Evolutionary conservation across 2,113 vertebrate species (phyloP).

Genomic region (Elanus axillaris): DNA sequence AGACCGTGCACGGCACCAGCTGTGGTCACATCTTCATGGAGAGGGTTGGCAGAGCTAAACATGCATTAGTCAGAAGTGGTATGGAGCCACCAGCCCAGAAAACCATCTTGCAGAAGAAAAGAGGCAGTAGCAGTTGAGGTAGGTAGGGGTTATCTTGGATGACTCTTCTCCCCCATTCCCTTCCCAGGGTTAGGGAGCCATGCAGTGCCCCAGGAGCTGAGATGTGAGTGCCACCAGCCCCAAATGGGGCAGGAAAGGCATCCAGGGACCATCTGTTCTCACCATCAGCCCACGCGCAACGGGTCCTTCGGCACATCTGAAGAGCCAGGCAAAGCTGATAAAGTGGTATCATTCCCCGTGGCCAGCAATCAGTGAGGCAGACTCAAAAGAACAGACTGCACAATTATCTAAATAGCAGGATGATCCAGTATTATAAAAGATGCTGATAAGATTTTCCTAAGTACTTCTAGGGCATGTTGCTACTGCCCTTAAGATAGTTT

Average conservation of each 20-base stretch:
- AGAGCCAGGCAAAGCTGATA: background rate
- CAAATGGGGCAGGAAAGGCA: background rate
- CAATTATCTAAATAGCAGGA: background rate
- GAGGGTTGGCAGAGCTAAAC: background rate
- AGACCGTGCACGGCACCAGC: rapidly evolving
- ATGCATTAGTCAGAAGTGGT: rapidly evolving
- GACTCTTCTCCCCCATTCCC: background rate
- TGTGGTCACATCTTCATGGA: background rate
- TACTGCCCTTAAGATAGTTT: background rate
- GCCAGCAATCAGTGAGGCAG: background rate
- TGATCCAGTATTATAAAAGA: background rate
- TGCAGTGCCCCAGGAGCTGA: rapidly evolving
- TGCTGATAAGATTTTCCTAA: background rate
- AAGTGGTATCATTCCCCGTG: rapidly evolving
- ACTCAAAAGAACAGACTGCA: background rate
- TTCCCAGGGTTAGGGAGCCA: background rate
- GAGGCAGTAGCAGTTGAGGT: background rate
- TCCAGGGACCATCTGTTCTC: background rate
- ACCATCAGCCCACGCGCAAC: background rate
- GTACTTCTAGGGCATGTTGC: background rate
- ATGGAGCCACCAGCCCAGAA: background rate
- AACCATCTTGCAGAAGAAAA: background rate
- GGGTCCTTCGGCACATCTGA: background rate
- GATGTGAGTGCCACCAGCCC: background rate
- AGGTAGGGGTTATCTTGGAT: background rate